Base-by-base conservation (phyloP, 2,888 invertebrate genomes). In the Molanna angustata region DNA sequence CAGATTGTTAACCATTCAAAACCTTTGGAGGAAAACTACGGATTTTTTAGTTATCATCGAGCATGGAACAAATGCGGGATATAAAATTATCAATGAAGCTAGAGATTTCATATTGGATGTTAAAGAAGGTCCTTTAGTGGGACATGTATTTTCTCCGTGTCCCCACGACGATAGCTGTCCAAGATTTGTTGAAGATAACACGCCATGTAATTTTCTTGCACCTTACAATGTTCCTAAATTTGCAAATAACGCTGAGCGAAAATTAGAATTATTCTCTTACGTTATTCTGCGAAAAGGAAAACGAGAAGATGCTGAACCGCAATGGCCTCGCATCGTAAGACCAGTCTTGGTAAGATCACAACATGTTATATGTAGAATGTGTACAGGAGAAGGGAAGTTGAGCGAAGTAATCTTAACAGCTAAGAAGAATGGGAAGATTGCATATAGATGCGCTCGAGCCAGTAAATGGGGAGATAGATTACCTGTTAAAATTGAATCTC, bases 1-100 rank as follows among this genome's bases (percentile, higher is more conserved):
- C 19, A 78, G 95, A 43, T 68, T 90, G 41, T 82, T 89, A 63
- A 79, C 81, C 0, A 69, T 94, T 50, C 74, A 84, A 44, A 89
- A 85, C 63, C 73, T 96, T 6, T 96, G 95, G 95, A 83, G 83
- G 48, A 94, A 90, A 73, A 92, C 94, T 0, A 79, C 84, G 60
- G 80, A 86, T 9, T 93, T 88, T 67, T 71, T 96, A 64, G 79
- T 96, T 11, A 75, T 96, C 3, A 81, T 93, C 0, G 95, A 96
- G 70, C 82, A 86, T 60, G 95, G 95, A 3, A 86, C 86, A 0
- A 83, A 82, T 58, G 85, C 87, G 33, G 95, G 94, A 2, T 94
- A 89, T 65, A 78, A 80, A 66, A 78, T 90, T 61, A 75, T 96
- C 0, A 85, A 88, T 61, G 94, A 97, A 75, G 90, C 89, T 0